Conservation (phyloP, 1,140 invertebrate genomes). For the Drosophila bocki region DNA sequence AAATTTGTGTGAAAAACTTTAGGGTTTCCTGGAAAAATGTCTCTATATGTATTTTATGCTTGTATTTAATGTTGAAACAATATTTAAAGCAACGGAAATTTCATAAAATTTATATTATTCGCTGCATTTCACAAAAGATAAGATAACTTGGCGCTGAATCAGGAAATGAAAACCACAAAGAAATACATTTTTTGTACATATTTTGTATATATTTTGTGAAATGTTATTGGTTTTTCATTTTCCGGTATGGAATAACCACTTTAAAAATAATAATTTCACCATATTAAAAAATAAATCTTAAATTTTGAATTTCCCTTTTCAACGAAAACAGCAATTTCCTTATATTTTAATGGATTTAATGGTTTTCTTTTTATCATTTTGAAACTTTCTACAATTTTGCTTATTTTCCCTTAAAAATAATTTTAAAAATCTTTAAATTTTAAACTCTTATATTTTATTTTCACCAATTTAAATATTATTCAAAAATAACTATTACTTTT, state of each 20-base stretch:
- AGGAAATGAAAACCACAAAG: constrained; percentile 7
- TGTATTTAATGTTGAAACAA: background rate
- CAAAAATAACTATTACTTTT: background rate
- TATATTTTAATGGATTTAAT: background rate
- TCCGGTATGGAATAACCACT: background rate
- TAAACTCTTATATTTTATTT: background rate
- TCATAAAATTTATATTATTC: constrained; percentile 11
- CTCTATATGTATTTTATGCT: background rate
- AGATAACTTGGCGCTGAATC: constrained; percentile 15
- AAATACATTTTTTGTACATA: background rate
- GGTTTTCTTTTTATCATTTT: background rate
- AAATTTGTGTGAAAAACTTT: background rate
- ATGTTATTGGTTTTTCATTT: background rate
- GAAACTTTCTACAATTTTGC: background rate
- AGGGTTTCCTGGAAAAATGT: constrained; percentile 11
- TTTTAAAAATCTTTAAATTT: too few species aligned
- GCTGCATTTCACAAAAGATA: constrained; percentile 8
- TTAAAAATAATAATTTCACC: background rate
- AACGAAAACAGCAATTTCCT: background rate
- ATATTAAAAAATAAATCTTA: background rate
- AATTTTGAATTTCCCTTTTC: background rate
- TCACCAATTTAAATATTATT: background rate
- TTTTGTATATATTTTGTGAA: background rate
- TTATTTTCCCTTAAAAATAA: background rate
- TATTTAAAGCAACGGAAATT: background rate